phyloP scores from a whole-genome alignment of 2,888 invertebrate species.

The Lasius fuliginosus region DNA sequence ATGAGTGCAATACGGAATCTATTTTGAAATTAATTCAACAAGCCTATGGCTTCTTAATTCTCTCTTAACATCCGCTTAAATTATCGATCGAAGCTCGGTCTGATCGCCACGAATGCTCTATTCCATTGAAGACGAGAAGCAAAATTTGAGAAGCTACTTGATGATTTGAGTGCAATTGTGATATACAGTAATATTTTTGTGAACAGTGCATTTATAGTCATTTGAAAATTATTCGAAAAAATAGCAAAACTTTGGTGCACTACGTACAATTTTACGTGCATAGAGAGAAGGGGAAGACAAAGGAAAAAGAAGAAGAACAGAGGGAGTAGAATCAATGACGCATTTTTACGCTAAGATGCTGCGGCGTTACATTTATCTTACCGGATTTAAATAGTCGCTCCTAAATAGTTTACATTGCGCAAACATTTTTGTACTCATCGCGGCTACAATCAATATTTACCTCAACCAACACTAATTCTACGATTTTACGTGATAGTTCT shows the following conservation, averaged over 20 bases:
- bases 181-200: not conserved
- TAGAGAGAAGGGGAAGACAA: not conserved
- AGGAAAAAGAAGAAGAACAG: not conserved
- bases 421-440: constrained; percentile 24
- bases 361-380: not conserved
- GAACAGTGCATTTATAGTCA: not conserved
- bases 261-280: not conserved
- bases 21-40: constrained; percentile 24
- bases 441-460: constrained; percentile 42
- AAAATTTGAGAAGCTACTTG: too few relatives aligned
- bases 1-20: not conserved
- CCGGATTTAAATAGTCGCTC: not conserved
- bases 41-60: constrained; percentile 29
- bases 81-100: constrained; percentile 8
- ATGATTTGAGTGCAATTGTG: not conserved
- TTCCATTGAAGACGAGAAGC: too few relatives aligned
- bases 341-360: constrained; percentile 16
- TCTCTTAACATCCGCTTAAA: constrained; percentile 23
- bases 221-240: not conserved
- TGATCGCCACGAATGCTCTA: too few relatives aligned
- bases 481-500: constrained; percentile 29
- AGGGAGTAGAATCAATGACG: not conserved
- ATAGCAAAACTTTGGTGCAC: not conserved
- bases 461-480: not conserved
- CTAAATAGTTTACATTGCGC: not conserved